Base-by-base conservation (phyloP, 2,113 vertebrate genomes). In the Circaetus gallicus region DNA sequence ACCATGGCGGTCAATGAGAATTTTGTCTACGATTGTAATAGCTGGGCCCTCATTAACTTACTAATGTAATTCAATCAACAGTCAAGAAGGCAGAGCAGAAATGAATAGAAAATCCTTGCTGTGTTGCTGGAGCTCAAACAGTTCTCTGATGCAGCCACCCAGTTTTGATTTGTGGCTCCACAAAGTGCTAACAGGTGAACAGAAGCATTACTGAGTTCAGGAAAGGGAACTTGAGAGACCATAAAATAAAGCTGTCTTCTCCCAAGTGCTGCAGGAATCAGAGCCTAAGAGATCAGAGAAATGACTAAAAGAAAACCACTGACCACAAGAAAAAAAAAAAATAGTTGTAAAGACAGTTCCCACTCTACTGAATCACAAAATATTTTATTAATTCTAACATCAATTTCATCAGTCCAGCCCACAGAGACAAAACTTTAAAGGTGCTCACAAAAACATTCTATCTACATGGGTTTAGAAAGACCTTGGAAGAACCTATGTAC, bases 361-460 rank as follows among this genome's bases (percentile, higher is more conserved):
- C 58, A 89, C 29, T 76, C n/a, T 65, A 62, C 16, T 12, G 63
- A 96, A 73, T 88, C 65, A 87, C 38, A 92, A 96, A 97, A 95
- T 72, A 94, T 78, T 97, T 96, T 97, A 97, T 97, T 97, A 91
- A 80, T 82, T 93, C 52, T 83, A 90, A 73, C 43, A 90, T 62
- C 13, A 32, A 20, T 67, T 86, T 82, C 62, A 92, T 85, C 91
- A 91, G 72, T 90, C 61, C 38, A 66, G 53, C 45, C 76, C 66
- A 58, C 36, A 90, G 40, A 95, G 86, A 80, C 53, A 87, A 92
- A 94, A 90, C 38, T 80, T 77, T 16, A 76, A 84, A 95, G 73
- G 78, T 86, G 74, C 87, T 96, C 55, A 90, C 32, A 95, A 72
- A 94, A 94, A 62, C 26, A 61, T 65, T 81, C 21, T 15, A 77